Evolutionary conservation across 2,888 invertebrate species (phyloP).

Genomic region (Sinelater perroti): DNA sequence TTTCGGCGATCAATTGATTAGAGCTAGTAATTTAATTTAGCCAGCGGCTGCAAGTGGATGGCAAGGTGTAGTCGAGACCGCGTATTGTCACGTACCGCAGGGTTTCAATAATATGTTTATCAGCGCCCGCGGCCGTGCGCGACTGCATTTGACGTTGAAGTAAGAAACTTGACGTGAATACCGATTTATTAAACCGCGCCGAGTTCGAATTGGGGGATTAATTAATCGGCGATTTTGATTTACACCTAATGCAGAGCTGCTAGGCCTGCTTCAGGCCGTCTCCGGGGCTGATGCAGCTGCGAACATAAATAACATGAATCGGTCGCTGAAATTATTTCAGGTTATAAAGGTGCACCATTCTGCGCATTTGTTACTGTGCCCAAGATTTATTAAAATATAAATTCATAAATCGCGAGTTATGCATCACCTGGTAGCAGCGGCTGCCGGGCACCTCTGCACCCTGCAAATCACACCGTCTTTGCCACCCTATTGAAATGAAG

Average conservation of each 20-base stretch:
- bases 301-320: slow-evolving; percentile 5
- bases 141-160: slow-evolving; percentile 29
- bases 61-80: slow-evolving; percentile 25
- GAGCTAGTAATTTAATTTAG: slow-evolving; percentile 28
- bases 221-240: slow-evolving; percentile 29
- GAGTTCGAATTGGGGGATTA: slow-evolving; percentile 29
- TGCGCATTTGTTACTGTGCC: slow-evolving; percentile 20
- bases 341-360: slow-evolving; percentile 20
- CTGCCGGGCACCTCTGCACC: slow-evolving; percentile 16
- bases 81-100: slow-evolving; percentile 14
- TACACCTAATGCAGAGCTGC: slow-evolving; percentile 20
- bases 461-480: slow-evolving; percentile 2
- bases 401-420: slow-evolving; percentile 32
- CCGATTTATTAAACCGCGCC: slow-evolving; percentile 31
- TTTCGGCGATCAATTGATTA: slow-evolving; percentile 22
- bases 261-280: slow-evolving; percentile 5
- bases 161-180: slow-evolving; percentile 31
- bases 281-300: slow-evolving; percentile 1
- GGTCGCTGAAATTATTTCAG: slow-evolving; percentile 14
- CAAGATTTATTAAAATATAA: slow-evolving; percentile 34
- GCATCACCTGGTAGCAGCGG: slow-evolving; percentile 32
- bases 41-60: slow-evolving; percentile 11
- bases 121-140: slow-evolving; percentile 17
- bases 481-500: slow-evolving; percentile 29
- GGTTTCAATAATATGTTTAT: slow-evolving; percentile 33